Evolutionary conservation across 2,113 vertebrate genomes (phyloP).

Genomic region (Phaetusa simplex): DNA sequence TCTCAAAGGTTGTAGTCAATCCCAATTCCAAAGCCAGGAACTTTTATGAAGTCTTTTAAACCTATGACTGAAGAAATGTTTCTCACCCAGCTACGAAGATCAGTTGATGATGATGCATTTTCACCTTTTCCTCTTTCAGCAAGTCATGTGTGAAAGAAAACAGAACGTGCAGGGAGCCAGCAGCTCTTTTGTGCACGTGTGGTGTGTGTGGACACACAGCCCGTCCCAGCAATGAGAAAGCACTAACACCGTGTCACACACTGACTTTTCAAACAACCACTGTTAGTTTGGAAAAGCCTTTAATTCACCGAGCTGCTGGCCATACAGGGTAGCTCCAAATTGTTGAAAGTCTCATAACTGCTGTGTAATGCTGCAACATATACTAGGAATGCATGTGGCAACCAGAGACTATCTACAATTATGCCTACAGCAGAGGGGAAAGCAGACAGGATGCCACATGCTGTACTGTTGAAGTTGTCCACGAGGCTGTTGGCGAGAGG

Average conservation of each 20-base stretch:
- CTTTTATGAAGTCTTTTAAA: not conserved
- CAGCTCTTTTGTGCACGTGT: not conserved
- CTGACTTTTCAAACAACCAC: not conserved
- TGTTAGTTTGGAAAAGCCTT: not conserved
- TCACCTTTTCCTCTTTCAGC: not conserved
- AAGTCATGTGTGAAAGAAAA: not conserved
- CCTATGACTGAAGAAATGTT: not conserved
- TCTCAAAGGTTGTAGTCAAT: accelerated
- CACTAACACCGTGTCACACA: not conserved
- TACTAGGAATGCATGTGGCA: not conserved
- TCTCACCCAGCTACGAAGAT: not conserved
- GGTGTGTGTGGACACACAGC: not conserved
- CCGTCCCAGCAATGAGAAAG: not conserved
- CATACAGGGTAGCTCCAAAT: not conserved
- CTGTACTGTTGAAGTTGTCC: not conserved
- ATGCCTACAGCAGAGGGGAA: not conserved
- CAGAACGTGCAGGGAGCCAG: not conserved
- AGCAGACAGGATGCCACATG: not conserved
- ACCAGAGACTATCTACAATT: not conserved
- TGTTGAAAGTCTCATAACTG: not conserved
- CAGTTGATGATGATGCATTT: not conserved
- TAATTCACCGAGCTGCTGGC: not conserved
- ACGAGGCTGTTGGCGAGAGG: not conserved
- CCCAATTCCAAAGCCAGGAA: not conserved
- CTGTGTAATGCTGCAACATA: not conserved